Evolutionary conservation across 1,140 invertebrate genomes (phyloP).

Genomic region (Drosophila navojoa): DNA sequence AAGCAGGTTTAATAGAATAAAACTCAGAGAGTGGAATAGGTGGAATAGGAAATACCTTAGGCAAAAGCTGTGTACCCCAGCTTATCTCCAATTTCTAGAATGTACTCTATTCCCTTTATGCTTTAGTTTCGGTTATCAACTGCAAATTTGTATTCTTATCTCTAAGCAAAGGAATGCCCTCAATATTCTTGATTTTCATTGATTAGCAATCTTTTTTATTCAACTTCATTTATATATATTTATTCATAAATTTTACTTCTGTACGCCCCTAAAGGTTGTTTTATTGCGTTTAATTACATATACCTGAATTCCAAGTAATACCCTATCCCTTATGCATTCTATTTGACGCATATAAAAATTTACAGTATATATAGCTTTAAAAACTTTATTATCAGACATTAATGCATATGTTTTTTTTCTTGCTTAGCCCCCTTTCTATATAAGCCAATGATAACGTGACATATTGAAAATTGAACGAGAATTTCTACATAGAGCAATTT

Average conservation of each 20-base stretch:
- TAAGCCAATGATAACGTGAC: conserved; percentile 3
- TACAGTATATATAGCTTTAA: neutral
- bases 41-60: too few species aligned
- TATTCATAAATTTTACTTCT: too few species aligned
- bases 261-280: too few species aligned
- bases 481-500: conserved; percentile 8
- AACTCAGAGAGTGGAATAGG: too few species aligned
- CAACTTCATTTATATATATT: neutral
- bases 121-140: too few species aligned
- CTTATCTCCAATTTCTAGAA: too few species aligned
- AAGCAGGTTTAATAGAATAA: too few species aligned
- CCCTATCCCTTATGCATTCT: too few species aligned
- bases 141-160: too few species aligned
- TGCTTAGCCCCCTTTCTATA: neutral
- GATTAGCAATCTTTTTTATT: neutral
- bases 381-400: neutral
- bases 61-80: neutral
- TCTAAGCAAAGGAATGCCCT: neutral
- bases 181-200: neutral
- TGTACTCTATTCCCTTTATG: too few species aligned
- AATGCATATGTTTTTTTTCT: neutral
- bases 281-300: too few species aligned
- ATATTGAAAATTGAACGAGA: neutral
- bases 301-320: too few species aligned
- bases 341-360: neutral